phyloP scores from a whole-genome alignment of 2,797 vertebrate species.

The Chelon labrosus region DNA sequence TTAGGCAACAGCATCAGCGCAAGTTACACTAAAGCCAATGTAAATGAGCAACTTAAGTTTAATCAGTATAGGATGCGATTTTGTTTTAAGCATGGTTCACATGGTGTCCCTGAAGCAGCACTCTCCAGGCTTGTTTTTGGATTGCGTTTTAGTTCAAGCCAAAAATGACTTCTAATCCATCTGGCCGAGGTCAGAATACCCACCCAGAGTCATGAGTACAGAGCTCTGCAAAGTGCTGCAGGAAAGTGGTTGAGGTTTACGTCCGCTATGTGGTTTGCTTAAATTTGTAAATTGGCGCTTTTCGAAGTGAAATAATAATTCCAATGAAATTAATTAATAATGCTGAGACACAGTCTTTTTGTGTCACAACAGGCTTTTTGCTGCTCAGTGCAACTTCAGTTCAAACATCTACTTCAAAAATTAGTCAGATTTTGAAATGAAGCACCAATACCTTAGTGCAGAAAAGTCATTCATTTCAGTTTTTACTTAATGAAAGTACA shows the following conservation, averaged over 20 bases:
- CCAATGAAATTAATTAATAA: neutral
- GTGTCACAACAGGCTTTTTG: too few species aligned
- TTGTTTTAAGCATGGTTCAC: slow-evolving; percentile 48
- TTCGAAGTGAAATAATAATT: neutral
- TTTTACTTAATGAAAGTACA: too few species aligned
- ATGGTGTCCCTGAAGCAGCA: neutral
- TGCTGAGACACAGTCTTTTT: too few species aligned
- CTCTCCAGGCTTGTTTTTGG: neutral
- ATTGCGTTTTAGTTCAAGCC: slow-evolving; percentile 26
- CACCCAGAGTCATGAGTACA: neutral
- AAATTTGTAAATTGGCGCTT: neutral
- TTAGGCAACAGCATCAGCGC: slow-evolving; percentile 50
- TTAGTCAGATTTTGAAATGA: too few species aligned
- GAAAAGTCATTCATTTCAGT: too few species aligned
- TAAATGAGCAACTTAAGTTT: slow-evolving; percentile 43
- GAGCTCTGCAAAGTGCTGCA: slow-evolving; percentile 5
- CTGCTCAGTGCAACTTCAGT: too few species aligned
- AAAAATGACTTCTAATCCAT: slow-evolving; percentile 42
- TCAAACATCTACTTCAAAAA: too few species aligned
- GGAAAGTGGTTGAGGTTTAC: neutral
- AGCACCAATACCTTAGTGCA: too few species aligned
- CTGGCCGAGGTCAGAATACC: slow-evolving; percentile 25
- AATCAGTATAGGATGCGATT: slow-evolving; percentile 51
- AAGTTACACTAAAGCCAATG: slow-evolving; percentile 33
- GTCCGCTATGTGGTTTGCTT: slow-evolving; percentile 18